Conservation (phyloP, 2,113 vertebrate species). For the Puma concolor region DNA sequence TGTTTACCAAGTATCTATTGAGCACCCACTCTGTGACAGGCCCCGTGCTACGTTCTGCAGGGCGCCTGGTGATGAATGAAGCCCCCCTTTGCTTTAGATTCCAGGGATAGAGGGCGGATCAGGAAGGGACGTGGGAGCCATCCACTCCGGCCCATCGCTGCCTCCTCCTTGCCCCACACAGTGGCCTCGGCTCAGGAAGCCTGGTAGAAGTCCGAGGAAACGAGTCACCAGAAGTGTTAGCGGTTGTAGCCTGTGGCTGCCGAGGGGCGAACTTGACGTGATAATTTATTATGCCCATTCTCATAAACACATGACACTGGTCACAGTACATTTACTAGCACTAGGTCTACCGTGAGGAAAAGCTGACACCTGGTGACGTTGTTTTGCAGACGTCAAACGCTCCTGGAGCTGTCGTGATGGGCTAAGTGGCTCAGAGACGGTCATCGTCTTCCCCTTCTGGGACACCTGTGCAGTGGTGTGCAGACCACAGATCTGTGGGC, state of each 20-base stretch:
- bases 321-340: slow-evolving; percentile 69
- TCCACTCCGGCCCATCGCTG: not conserved
- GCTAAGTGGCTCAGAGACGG: not conserved
- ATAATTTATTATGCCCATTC: slow-evolving; percentile 58
- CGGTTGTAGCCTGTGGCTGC: not conserved
- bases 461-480: not conserved
- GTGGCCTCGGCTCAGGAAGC: fast-evolving
- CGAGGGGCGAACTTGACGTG: slow-evolving; percentile 45
- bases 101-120: not conserved
- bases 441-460: not conserved
- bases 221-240: not conserved
- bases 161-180: not conserved
- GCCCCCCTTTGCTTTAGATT: not conserved
- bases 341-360: slow-evolving; percentile 39
- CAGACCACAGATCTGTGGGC: not conserved
- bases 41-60: not conserved
- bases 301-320: slow-evolving; percentile 63
- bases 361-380: slow-evolving; percentile 57
- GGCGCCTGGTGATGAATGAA: not conserved
- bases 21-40: not conserved
- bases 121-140: not conserved
- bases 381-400: not conserved
- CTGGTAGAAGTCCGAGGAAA: fast-evolving
- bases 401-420: not conserved
- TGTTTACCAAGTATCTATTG: not conserved